A percentile compares a stretch with the other conserved stretches of the same genome.
phyloP scores from a whole-genome alignment of 2,797 vertebrate genomes.

The Chaetophractus vellerosus region DNA sequence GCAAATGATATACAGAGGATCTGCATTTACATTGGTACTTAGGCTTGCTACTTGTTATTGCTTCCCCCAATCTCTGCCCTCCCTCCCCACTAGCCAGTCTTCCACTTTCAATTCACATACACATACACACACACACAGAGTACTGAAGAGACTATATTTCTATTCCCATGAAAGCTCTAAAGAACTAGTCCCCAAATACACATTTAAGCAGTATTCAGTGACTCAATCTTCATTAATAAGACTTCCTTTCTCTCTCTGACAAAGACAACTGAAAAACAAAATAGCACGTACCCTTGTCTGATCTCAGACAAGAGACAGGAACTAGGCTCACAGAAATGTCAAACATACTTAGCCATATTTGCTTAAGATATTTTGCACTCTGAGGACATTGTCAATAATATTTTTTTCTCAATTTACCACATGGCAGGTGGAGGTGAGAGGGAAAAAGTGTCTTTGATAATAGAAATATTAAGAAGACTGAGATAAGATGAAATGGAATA shows the following conservation, averaged over 20 bases:
- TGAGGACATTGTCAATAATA: not conserved
- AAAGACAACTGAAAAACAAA: not conserved
- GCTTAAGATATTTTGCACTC: conserved; percentile 67
- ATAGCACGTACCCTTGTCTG: not conserved
- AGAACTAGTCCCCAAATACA: not conserved
- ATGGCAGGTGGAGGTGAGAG: not conserved
- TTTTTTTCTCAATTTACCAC: not conserved
- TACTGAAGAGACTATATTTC: not conserved
- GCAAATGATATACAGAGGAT: not conserved
- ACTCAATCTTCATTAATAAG: not conserved
- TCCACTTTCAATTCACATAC: not conserved
- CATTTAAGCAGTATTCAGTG: not conserved
- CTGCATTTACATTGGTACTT: not conserved
- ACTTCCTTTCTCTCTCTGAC: not conserved
- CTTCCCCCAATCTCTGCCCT: not conserved
- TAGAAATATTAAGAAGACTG: conserved; percentile 42
- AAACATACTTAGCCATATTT: conserved; percentile 40
- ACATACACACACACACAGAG: not conserved
- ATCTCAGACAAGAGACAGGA: not conserved
- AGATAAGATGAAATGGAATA: conserved; percentile 26
- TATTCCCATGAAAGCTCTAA: conserved; percentile 3
- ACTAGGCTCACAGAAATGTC: not conserved
- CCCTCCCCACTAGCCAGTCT: not conserved
- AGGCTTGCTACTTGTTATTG: not conserved
- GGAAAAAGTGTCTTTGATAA: not conserved